Evolutionary conservation across 2,113 vertebrate genomes (phyloP).

Genomic region (Rhabdornis inornatus): DNA sequence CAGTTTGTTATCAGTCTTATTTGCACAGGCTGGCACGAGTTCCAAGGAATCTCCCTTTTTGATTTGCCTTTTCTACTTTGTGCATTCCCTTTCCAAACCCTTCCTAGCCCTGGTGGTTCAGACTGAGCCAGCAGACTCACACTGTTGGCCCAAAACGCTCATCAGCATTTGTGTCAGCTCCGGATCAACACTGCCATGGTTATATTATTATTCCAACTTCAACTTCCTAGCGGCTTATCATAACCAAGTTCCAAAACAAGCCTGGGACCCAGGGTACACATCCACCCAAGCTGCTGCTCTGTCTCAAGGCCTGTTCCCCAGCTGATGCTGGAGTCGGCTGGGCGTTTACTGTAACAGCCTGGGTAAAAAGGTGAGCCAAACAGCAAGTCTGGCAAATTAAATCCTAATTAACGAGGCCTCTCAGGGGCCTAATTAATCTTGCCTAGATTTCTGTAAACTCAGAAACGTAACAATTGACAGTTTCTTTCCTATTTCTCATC

Average conservation of each 20-base stretch:
- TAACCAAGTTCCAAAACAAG: background rate
- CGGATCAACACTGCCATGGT: background rate
- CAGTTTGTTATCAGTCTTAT: background rate
- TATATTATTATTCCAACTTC: background rate
- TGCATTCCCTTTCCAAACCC: background rate
- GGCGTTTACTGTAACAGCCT: background rate
- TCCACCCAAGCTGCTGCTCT: background rate
- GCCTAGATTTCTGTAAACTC: background rate
- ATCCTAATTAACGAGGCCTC: background rate
- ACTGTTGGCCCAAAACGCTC: accelerated
- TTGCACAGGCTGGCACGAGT: background rate
- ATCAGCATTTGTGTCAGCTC: background rate
- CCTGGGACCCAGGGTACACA: background rate
- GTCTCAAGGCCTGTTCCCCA: background rate
- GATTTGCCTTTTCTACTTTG: background rate
- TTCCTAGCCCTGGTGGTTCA: background rate
- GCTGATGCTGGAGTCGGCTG: background rate
- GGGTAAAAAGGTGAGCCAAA: background rate
- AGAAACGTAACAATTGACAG: background rate
- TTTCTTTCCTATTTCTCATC: background rate
- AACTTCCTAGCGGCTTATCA: background rate
- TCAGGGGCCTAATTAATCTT: background rate
- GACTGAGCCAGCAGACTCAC: background rate
- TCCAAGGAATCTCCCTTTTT: background rate
- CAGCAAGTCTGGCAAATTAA: background rate